These are phyloP conservation scores for Campoplex nolae DNA, from an alignment of 2,888 invertebrate genomes.

Conservation along the genomic window DNA sequence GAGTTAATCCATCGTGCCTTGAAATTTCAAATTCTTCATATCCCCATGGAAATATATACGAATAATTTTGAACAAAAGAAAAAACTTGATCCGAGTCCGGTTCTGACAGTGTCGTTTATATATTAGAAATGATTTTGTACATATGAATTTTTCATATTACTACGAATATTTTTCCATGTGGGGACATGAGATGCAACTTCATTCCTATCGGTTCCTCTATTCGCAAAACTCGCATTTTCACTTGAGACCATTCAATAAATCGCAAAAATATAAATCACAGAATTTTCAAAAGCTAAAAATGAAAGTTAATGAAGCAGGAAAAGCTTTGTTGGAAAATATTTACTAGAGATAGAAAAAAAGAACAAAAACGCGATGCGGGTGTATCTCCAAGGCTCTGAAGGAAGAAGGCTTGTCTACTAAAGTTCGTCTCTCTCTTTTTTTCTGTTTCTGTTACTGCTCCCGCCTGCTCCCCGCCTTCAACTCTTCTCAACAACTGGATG, in stretches of 20 bases:
- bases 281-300: background rate
- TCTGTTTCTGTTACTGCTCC: constrained; percentile 85
- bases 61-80: background rate
- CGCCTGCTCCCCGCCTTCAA: constrained; percentile 84
- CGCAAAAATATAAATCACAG: constrained; percentile 18
- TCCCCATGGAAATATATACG: constrained; percentile 13
- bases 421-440: constrained; percentile 84
- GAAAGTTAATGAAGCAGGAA: background rate
- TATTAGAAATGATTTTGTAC: background rate
- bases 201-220: constrained; percentile 51
- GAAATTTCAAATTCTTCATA: constrained; percentile 14
- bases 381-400: constrained; percentile 71
- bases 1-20: constrained; percentile 10
- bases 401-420: constrained; percentile 81
- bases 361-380: constrained; percentile 64
- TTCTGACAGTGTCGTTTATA: background rate
- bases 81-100: background rate
- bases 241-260: constrained; percentile 15
- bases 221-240: constrained; percentile 45
- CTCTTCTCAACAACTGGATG: constrained; percentile 85
- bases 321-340: constrained; percentile 18
- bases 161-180: constrained; percentile 16
- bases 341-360: constrained; percentile 56
- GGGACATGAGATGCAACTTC: constrained; percentile 21
- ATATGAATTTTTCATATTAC: background rate